Evolutionary conservation across 2,888 invertebrate species (phyloP).

Genomic region (Cybosia mesomella): DNA sequence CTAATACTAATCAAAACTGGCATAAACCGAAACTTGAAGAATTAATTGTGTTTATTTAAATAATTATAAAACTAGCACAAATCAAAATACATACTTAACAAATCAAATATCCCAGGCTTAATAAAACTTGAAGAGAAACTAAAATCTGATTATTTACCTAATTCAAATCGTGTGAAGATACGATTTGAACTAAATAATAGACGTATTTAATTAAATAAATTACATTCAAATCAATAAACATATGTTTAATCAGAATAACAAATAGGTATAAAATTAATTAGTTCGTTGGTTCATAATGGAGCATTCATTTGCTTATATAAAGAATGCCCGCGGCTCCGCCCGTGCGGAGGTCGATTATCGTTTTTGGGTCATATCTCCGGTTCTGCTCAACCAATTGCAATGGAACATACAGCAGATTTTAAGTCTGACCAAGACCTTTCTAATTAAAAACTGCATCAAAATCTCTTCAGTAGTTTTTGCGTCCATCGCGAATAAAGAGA

Average conservation of each 20-base stretch:
- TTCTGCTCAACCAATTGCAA: too few relatives aligned
- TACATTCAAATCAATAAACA: neutral
- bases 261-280: neutral
- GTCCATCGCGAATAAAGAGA: too few relatives aligned
- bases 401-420: too few relatives aligned
- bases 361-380: too few relatives aligned
- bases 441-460: too few relatives aligned
- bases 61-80: neutral
- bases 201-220: too few relatives aligned
- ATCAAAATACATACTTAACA: neutral
- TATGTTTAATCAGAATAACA: neutral
- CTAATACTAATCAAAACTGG: neutral
- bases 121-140: neutral
- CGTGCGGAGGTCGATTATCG: too few relatives aligned
- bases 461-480: too few relatives aligned
- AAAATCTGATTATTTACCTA: neutral
- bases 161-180: too few relatives aligned
- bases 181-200: too few relatives aligned
- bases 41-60: neutral
- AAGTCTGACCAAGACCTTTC: too few relatives aligned
- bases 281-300: neutral
- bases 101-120: neutral
- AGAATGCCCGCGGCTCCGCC: too few relatives aligned
- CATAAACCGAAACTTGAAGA: neutral
- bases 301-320: neutral